A percentile compares a stretch with the other conserved stretches of the same genome.
Conservation (phyloP, 2,888 invertebrate species). For the Aleiodes alternator region DNA sequence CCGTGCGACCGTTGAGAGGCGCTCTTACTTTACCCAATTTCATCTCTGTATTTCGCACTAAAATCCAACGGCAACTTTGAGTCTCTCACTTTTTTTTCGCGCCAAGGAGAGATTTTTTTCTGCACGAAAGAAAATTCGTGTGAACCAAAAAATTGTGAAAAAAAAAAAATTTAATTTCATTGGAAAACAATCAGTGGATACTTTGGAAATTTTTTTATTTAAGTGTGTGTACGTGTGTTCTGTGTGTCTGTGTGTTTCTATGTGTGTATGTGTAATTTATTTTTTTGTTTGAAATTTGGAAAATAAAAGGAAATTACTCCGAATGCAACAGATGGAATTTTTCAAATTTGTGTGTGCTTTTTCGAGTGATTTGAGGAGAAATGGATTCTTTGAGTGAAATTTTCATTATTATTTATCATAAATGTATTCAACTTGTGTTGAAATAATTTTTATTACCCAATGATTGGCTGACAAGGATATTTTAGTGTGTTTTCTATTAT, state of each 20-base stretch:
- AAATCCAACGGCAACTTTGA: slow-evolving; percentile 33
- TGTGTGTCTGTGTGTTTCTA: no score
- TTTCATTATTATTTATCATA: no score
- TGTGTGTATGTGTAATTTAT: no score
- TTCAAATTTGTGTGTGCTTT: background rate
- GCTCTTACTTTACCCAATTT: slow-evolving; percentile 57
- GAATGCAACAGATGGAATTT: slow-evolving; percentile 10
- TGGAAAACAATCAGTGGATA: slow-evolving; percentile 35
- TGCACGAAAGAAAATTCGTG: background rate
- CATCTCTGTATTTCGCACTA: slow-evolving; percentile 43
- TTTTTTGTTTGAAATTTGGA: no score
- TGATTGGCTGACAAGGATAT: no score
- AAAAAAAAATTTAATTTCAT: background rate
- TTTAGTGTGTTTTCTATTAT: background rate
- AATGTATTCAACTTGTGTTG: no score
- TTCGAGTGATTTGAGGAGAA: no score
- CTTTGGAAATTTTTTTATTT: background rate
- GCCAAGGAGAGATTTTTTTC: slow-evolving; percentile 21
- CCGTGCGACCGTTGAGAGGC: slow-evolving; percentile 74
- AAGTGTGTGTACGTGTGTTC: background rate
- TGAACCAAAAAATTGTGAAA: background rate
- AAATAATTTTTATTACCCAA: no score
- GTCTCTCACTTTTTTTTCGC: slow-evolving; percentile 14
- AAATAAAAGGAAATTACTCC: background rate
- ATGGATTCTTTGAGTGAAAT: background rate